These are phyloP conservation scores for Aphaenogaster floridana DNA, from an alignment of 1,140 invertebrate species.

Conservation along the genomic window DNA sequence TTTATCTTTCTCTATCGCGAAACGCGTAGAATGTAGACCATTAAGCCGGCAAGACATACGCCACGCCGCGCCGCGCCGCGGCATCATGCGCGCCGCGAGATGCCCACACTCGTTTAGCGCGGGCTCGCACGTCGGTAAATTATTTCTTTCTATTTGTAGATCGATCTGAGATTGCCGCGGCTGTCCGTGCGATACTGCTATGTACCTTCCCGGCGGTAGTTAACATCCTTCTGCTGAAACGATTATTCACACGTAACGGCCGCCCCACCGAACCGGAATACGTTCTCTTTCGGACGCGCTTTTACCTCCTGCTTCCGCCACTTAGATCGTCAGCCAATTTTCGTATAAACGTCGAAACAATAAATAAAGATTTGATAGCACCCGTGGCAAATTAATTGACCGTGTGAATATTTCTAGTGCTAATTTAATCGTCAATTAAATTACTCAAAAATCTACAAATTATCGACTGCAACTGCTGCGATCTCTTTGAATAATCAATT, in stretches of 20 bases:
- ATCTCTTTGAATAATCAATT: constrained; percentile 45
- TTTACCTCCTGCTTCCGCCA: neutral
- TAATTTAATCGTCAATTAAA: neutral
- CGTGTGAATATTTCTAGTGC: constrained; percentile 5
- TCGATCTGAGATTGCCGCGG: constrained; percentile 46
- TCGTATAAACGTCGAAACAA: neutral
- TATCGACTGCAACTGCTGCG: neutral
- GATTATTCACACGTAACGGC: constrained; percentile 44
- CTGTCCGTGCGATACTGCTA: constrained; percentile 30
- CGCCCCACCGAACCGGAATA: neutral
- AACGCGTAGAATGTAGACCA: constrained; percentile 50
- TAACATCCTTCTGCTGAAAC: constrained; percentile 49
- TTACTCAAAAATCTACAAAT: neutral
- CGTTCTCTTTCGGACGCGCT: neutral
- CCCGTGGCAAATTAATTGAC: neutral
- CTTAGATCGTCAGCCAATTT: neutral
- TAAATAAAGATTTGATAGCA: neutral
- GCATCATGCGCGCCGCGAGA: neutral
- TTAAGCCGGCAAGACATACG: constrained; percentile 33
- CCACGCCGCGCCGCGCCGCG: neutral
- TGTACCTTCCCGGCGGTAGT: neutral
- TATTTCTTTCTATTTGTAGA: constrained; percentile 65
- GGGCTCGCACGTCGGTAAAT: constrained; percentile 43
- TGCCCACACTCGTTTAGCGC: constrained; percentile 28
- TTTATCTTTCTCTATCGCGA: constrained; percentile 54